Evolutionary conservation across 2,797 vertebrate species (phyloP).

Genomic region (Leptoclinus maculatus): DNA sequence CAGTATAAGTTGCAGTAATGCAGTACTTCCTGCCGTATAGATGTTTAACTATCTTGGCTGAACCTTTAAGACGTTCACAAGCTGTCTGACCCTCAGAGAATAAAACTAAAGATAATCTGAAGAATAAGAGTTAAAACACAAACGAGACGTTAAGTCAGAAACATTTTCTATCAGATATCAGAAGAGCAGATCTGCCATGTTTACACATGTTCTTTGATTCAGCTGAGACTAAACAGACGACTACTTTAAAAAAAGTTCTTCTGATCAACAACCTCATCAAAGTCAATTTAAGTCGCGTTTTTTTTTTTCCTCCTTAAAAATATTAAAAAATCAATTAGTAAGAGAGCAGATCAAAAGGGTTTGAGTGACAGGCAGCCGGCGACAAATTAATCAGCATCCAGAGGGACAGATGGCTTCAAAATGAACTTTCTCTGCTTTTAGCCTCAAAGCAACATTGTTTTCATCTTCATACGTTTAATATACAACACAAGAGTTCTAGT

Average conservation of each 20-base stretch:
- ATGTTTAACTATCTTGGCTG: too few relatives aligned
- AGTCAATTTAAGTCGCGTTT: conserved; percentile 38
- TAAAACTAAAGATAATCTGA: background rate
- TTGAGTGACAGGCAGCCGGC: conserved; percentile 68
- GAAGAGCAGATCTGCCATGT: background rate
- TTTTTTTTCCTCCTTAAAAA: background rate
- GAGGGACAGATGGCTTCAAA: conserved; percentile 77
- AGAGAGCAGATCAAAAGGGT: conserved; percentile 63
- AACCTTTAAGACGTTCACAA: too few relatives aligned
- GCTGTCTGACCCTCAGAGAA: background rate
- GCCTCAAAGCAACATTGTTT: conserved; percentile 50
- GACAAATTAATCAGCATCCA: conserved; percentile 76
- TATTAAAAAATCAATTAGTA: conserved; percentile 63
- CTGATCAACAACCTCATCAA: conserved; percentile 66
- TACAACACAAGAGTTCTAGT: conserved; percentile 34
- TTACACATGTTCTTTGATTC: conserved; percentile 32
- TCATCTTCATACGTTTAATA: conserved; percentile 41
- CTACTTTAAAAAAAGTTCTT: conserved; percentile 28
- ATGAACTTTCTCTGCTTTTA: conserved; percentile 66
- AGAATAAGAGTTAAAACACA: background rate
- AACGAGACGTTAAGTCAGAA: background rate
- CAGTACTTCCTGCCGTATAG: too few relatives aligned
- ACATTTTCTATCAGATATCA: background rate
- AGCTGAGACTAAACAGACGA: conserved; percentile 33
- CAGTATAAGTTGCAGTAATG: too few relatives aligned